Evolutionary conservation across 2,113 vertebrate species (phyloP).

Genomic region (Dissostichus mawsoni): DNA sequence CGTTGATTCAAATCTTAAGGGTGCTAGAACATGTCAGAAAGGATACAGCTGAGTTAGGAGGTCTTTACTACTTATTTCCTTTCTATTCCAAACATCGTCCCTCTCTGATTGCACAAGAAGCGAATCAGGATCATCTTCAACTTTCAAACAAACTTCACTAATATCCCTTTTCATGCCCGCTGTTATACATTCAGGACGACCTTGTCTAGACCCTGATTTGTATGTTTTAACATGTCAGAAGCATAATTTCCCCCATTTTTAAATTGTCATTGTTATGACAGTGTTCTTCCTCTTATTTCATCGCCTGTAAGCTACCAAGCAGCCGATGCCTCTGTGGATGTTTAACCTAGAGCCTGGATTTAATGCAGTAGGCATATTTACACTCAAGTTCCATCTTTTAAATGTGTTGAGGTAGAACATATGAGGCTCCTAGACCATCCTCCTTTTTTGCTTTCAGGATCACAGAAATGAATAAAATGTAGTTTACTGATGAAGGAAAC

Average conservation of each 20-base stretch:
- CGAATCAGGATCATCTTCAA: conserved; percentile 5
- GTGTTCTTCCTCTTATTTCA: conserved; percentile 22
- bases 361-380: conserved; percentile 56
- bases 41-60: not conserved
- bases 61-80: not conserved
- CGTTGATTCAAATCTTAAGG: conserved; percentile 46
- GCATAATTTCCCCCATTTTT: not conserved
- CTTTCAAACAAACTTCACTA: conserved; percentile 27
- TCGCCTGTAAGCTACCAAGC: conserved; percentile 23
- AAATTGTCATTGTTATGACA: conserved; percentile 39
- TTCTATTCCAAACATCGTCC: not conserved
- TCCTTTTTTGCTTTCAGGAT: conserved; percentile 21
- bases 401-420: conserved; percentile 15
- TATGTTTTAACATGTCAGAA: conserved; percentile 40
- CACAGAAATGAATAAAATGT: conserved; percentile 29
- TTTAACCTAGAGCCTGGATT: conserved; percentile 5
- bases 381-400: conserved; percentile 37
- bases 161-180: not conserved
- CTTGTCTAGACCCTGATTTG: conserved; percentile 25
- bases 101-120: not conserved
- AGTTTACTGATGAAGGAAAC: not conserved
- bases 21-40: conserved; percentile 11
- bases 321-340: not conserved
- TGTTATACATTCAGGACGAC: not conserved
- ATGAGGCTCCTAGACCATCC: conserved; percentile 36